Evolutionary conservation across 2,888 invertebrate genomes (phyloP).

Genomic region (Nemotelus nigrinus): DNA sequence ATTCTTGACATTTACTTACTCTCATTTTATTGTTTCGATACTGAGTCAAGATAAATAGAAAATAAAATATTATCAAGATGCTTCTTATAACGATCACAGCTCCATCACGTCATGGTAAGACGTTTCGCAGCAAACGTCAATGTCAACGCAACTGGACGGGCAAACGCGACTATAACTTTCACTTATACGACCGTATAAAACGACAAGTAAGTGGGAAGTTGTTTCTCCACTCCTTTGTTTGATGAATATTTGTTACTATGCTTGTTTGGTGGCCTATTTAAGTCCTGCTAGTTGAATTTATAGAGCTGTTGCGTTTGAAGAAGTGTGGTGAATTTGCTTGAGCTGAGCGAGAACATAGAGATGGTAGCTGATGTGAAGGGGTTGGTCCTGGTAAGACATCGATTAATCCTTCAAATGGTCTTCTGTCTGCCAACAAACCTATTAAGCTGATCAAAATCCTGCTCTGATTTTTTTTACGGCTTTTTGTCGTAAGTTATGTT

Average conservation of each 20-base stretch:
- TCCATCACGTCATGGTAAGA: too few species aligned
- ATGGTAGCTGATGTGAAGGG: neutral
- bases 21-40: conserved; percentile 18
- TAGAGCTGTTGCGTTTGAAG: conserved; percentile 30
- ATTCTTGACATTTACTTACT: conserved; percentile 18
- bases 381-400: neutral
- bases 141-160: too few species aligned
- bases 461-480: too few species aligned
- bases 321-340: neutral
- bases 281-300: neutral
- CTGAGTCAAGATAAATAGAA: conserved; percentile 32
- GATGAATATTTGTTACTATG: too few species aligned
- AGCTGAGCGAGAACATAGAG: neutral
- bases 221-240: too few species aligned
- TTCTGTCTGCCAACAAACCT: conserved; percentile 40
- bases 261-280: too few species aligned
- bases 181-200: too few species aligned
- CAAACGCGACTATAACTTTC: too few species aligned
- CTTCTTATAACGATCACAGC: conserved; percentile 23
- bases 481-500: too few species aligned
- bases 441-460: neutral
- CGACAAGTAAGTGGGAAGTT: too few species aligned
- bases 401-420: conserved; percentile 39
- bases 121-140: too few species aligned
- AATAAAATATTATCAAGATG: conserved; percentile 34